These are phyloP conservation scores for Melierax canorus DNA, from an alignment of 2,113 vertebrate species.

Conservation along the genomic window DNA sequence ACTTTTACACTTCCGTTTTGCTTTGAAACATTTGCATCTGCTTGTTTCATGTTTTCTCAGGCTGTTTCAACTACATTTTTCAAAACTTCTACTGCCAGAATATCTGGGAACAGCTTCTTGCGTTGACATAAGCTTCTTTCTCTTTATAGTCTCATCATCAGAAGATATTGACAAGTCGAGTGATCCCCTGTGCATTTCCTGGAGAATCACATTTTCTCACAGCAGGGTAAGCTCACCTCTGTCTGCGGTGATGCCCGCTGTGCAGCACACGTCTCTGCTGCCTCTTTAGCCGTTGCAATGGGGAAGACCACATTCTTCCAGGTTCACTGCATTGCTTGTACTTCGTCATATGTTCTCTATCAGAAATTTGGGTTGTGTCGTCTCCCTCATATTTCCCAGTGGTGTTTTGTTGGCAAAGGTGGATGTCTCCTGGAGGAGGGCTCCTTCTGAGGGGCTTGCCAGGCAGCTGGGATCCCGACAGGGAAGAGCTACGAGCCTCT, in stretches of 20 bases:
- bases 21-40: neutral
- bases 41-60: neutral
- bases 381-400: neutral
- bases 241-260: accelerated
- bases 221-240: neutral
- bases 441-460: neutral
- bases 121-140: neutral
- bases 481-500: neutral
- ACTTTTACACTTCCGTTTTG: neutral
- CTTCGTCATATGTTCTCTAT: neutral
- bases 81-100: neutral
- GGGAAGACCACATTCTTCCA: neutral
- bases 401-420: neutral
- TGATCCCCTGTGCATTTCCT: neutral
- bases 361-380: neutral
- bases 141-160: neutral
- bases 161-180: neutral
- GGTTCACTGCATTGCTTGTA: neutral
- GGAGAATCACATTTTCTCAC: neutral
- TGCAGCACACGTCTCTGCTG: neutral
- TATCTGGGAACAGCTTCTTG: neutral
- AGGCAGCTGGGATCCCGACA: neutral
- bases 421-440: neutral
- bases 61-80: neutral
- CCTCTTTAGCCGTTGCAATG: neutral